Conservation (phyloP, 2,113 vertebrate species). For the Muntiacus reevesi region DNA sequence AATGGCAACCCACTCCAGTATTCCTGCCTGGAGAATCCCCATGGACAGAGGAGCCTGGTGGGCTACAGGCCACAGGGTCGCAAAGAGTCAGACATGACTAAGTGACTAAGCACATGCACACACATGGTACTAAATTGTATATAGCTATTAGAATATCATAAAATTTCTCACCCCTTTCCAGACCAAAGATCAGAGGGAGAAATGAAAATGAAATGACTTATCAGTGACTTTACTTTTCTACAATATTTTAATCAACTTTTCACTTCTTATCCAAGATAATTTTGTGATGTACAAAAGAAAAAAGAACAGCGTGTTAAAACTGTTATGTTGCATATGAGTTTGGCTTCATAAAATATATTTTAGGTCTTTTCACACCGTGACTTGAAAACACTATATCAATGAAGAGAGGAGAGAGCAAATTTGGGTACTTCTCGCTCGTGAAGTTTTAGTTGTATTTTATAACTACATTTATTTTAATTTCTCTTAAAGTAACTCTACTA, state of each 20-base stretch:
- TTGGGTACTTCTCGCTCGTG: not conserved
- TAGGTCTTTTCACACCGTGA: not conserved
- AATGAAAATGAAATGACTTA: conserved; percentile 2
- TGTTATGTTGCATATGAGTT: not conserved
- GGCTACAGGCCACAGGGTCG: not conserved
- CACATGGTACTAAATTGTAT: not conserved
- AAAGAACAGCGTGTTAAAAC: not conserved
- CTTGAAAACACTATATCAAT: not conserved
- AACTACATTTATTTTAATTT: not conserved
- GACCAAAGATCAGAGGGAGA: not conserved
- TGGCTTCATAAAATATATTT: not conserved
- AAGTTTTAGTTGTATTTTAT: not conserved
- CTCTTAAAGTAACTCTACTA: not conserved
- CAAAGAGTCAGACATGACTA: not conserved
- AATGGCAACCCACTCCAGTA: not conserved
- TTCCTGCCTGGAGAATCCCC: not conserved
- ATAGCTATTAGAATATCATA: not conserved
- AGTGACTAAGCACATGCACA: not conserved
- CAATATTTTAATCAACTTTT: not conserved
- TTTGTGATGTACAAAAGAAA: not conserved
- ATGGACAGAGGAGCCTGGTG: not conserved
- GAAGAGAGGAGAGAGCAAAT: not conserved
- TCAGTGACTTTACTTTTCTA: not conserved
- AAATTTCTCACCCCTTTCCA: not conserved
- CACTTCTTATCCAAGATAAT: not conserved